These are phyloP conservation scores for Apodemus sylvaticus DNA, from an alignment of 2,113 vertebrate genomes.

Conservation along the genomic window DNA sequence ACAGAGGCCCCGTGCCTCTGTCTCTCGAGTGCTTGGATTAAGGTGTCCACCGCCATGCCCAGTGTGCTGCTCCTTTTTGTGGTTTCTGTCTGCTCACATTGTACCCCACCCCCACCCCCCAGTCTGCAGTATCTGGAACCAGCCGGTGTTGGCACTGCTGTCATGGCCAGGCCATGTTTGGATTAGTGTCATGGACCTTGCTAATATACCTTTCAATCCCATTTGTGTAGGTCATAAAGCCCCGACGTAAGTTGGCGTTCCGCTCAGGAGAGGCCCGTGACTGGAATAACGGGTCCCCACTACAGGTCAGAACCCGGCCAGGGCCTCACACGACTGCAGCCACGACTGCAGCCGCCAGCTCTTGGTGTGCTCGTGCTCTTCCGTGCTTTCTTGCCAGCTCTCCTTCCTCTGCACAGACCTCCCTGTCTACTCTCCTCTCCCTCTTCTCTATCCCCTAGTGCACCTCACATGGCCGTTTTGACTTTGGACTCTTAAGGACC, in stretches of 20 bases:
- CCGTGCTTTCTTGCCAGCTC: background rate
- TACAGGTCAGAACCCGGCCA: constrained; percentile 64
- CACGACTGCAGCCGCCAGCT: background rate
- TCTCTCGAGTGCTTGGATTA: background rate
- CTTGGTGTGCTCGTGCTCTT: background rate
- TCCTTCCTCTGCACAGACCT: background rate
- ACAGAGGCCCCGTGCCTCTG: background rate
- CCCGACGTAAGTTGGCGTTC: constrained; percentile 67
- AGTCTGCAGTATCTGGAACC: background rate
- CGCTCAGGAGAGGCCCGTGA: constrained; percentile 69
- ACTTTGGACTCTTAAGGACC: constrained; percentile 22
- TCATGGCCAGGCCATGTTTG: background rate
- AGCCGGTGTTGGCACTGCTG: background rate
- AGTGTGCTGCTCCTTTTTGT: background rate
- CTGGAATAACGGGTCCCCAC: constrained; percentile 63
- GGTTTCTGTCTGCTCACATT: constrained; percentile 47
- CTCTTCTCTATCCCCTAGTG: background rate
- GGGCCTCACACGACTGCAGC: constrained; percentile 19
- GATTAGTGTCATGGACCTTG: background rate
- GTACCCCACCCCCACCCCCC: constrained; percentile 19
- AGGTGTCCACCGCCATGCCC: background rate
- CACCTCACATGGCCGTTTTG: constrained; percentile 59
- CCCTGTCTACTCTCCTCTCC: background rate
- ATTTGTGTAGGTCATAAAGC: constrained; percentile 56
- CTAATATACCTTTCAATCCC: constrained; percentile 58